A percentile compares a stretch with the other conserved stretches of the same genome.
Conservation (phyloP, 1,140 invertebrate species). For the Physella acuta region DNA sequence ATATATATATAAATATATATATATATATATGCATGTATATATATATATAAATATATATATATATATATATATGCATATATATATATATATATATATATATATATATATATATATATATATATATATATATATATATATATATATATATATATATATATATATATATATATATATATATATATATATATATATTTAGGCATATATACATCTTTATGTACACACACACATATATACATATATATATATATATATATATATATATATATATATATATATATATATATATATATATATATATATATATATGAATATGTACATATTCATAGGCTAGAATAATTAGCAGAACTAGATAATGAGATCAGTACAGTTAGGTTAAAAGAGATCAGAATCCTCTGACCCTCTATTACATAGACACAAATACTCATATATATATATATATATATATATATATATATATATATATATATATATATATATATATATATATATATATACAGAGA, state of each 20-base stretch:
- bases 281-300: too few species aligned
- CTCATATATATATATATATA: background rate
- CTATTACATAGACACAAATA: background rate
- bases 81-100: background rate
- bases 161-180: background rate
- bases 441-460: background rate
- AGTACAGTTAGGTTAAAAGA: too few species aligned
- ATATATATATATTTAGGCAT: background rate
- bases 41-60: background rate
- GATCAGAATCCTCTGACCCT: too few species aligned
- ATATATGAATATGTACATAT: too few species aligned
- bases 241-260: background rate
- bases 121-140: background rate
- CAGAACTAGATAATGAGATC: too few species aligned
- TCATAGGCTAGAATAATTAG: too few species aligned
- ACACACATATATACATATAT: background rate
- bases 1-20: slow-evolving; percentile 6
- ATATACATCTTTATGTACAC: background rate
- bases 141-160: background rate
- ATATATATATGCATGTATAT: background rate
- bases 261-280: background rate
- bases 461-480: too few species aligned
- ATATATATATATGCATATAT: background rate
- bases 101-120: background rate
- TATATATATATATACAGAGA: too few species aligned